These are phyloP conservation scores for Trematomus loennbergii DNA, from an alignment of 2,113 vertebrate species.

Conservation along the genomic window DNA sequence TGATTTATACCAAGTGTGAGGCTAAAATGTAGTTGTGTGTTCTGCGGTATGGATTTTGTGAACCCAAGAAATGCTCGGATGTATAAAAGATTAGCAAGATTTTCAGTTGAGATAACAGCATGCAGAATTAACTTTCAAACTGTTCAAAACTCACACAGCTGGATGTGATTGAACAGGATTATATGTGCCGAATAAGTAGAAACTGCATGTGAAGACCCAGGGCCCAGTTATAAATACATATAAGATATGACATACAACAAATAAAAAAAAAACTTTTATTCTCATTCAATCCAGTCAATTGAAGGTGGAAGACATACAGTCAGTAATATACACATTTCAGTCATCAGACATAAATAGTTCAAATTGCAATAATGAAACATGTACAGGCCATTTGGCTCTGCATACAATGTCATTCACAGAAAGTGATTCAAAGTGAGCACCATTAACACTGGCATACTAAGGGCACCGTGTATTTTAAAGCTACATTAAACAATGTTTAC, in stretches of 20 bases:
- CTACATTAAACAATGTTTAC: neutral
- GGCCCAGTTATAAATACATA: neutral
- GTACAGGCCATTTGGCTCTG: neutral
- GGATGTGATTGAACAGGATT: too few relatives aligned
- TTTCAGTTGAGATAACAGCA: too few relatives aligned
- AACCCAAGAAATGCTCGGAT: too few relatives aligned
- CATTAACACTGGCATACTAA: conserved; percentile 16
- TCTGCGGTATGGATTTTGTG: too few relatives aligned
- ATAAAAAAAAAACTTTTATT: conserved; percentile 20
- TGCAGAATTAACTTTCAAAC: too few relatives aligned
- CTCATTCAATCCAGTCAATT: conserved; percentile 9
- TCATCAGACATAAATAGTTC: neutral
- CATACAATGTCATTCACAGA: neutral
- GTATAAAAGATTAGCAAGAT: too few relatives aligned
- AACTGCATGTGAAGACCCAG: neutral
- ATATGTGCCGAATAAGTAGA: too few relatives aligned
- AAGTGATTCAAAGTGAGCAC: neutral
- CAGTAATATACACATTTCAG: conserved; percentile 20
- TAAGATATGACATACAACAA: neutral
- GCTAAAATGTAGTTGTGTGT: too few relatives aligned
- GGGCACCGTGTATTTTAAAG: conserved; percentile 3
- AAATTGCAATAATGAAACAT: conserved; percentile 2
- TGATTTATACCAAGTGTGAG: too few relatives aligned
- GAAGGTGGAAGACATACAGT: neutral
- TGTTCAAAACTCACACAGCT: too few relatives aligned